A percentile compares a stretch with the other conserved stretches of the same genome.
phyloP scores from a whole-genome alignment of 2,113 vertebrate species.

The Alligator mississippiensis region DNA sequence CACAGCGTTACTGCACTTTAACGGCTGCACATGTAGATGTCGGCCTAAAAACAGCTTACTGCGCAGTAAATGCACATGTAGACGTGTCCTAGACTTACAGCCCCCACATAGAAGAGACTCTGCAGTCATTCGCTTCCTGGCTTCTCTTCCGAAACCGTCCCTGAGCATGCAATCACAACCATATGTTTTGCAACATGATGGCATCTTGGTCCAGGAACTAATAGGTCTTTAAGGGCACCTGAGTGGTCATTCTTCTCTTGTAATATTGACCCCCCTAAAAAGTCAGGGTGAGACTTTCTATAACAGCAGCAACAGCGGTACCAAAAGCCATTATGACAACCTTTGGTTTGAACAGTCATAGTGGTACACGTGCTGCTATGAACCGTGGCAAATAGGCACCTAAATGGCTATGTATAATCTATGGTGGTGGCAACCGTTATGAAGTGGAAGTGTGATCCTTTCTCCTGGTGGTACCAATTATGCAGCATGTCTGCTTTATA shows the following conservation, averaged over 20 bases:
- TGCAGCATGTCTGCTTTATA: constrained; percentile 35
- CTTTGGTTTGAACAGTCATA: constrained; percentile 7
- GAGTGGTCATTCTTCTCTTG: neutral
- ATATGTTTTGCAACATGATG: neutral
- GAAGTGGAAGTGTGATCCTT: constrained; percentile 37
- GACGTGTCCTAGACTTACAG: neutral
- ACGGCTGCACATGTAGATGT: no score
- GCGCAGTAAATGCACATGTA: no score
- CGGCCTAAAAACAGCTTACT: no score
- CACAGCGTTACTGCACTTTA: no score
- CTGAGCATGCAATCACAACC: neutral
- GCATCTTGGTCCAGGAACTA: neutral
- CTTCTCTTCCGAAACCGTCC: neutral
- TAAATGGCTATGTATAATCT: constrained; percentile 7
- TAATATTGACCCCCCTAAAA: constrained; percentile 1
- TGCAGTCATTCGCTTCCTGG: neutral
- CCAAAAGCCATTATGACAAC: constrained; percentile 22
- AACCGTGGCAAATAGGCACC: constrained; percentile 23
- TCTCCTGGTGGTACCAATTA: constrained; percentile 38
- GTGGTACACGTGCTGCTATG: neutral
- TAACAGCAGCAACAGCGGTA: neutral
- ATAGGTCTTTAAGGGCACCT: neutral
- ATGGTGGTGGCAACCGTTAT: constrained; percentile 20
- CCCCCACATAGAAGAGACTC: fast-evolving
- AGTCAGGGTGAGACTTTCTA: constrained; percentile 25